A percentile compares a stretch with the other conserved stretches of the same genome.
These are phyloP conservation scores for Triplophysa yarkandensis DNA, from an alignment of 2,797 vertebrate genomes.

Conservation along the genomic window DNA sequence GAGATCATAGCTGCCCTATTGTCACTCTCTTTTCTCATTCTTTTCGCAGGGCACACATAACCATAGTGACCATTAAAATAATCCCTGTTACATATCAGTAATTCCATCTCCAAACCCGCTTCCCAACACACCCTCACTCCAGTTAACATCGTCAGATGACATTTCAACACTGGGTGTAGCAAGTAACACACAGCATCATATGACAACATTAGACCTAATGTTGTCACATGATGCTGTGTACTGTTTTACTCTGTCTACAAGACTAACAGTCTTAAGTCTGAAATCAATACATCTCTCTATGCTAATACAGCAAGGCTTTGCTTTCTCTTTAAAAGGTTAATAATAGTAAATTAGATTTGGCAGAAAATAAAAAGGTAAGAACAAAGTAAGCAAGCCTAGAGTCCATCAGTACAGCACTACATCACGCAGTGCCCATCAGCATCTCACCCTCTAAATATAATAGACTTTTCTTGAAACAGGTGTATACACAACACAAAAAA, in stretches of 20 bases:
- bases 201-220: background rate
- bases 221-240: too few relatives aligned
- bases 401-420: constrained; percentile 1
- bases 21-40: constrained; percentile 19
- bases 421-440: constrained; percentile 52
- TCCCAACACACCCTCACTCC: background rate
- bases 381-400: background rate
- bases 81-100: background rate
- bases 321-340: background rate
- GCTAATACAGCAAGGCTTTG: background rate
- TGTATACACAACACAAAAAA: constrained; percentile 21
- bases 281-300: background rate
- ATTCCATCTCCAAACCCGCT: background rate
- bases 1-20: constrained; percentile 26
- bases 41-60: constrained; percentile 27
- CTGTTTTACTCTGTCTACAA: too few relatives aligned
- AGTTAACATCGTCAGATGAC: background rate
- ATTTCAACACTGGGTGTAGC: background rate
- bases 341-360: background rate
- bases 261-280: background rate
- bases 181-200: background rate
- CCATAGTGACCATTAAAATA: background rate
- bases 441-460: constrained; percentile 18
- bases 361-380: background rate
- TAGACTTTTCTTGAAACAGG: constrained; percentile 5